These are phyloP conservation scores for Dromococcyx pavoninus DNA, from an alignment of 2,797 vertebrate species.

Conservation along the genomic window DNA sequence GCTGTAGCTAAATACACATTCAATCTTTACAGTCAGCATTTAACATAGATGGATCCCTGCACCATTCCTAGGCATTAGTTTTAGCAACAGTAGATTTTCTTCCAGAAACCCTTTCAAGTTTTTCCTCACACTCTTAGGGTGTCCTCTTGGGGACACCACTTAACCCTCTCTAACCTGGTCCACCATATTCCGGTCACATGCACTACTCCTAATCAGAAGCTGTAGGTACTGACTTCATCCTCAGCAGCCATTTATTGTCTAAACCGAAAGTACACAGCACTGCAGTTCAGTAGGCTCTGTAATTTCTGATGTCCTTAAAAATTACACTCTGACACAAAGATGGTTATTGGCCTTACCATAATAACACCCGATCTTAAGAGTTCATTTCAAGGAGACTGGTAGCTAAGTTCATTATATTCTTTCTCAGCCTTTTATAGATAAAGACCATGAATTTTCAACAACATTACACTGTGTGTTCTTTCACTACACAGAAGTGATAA, in stretches of 20 bases:
- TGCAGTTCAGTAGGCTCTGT: neutral
- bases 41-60: neutral
- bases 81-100: neutral
- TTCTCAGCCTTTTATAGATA: neutral
- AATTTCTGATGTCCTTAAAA: neutral
- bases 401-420: neutral
- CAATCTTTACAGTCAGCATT: neutral
- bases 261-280: neutral
- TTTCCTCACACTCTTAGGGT: neutral
- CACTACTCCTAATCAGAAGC: neutral
- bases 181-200: neutral
- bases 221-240: neutral
- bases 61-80: neutral
- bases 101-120: neutral
- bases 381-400: neutral
- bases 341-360: neutral
- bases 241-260: neutral
- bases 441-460: neutral
- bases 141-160: fast-evolving
- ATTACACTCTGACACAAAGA: neutral
- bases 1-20: neutral
- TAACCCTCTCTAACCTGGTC: neutral
- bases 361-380: neutral
- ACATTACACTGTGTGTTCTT: neutral
- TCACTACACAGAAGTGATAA: neutral